A percentile compares a stretch with the other conserved stretches of the same genome.
These are phyloP conservation scores for Plectrocnemia conspersa DNA, from an alignment of 1,140 invertebrate genomes.

Conservation along the genomic window DNA sequence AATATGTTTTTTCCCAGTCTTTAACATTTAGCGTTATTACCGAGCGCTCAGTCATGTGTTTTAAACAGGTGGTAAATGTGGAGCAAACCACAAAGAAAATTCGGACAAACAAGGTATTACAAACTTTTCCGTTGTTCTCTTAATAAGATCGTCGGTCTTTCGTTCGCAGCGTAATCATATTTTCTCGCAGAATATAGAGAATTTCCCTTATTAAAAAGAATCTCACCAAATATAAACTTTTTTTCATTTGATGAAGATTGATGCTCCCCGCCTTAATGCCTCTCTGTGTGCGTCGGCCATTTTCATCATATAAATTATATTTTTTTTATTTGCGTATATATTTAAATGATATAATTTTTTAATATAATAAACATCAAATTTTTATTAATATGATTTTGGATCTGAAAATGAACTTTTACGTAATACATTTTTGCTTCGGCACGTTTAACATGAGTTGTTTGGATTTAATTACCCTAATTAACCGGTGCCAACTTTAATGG, in stretches of 20 bases:
- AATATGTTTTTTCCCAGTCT: not conserved
- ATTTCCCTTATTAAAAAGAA: conserved; percentile 13
- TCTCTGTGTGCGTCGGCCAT: not conserved
- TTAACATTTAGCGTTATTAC: not conserved
- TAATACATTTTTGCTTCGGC: no score
- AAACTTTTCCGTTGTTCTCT: conserved; percentile 6
- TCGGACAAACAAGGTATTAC: conserved; percentile 10
- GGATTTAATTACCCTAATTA: conserved; percentile 31
- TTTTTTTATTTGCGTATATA: no score
- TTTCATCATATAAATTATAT: no score
- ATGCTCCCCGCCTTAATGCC: not conserved
- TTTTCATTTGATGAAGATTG: not conserved
- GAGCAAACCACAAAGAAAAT: conserved; percentile 9
- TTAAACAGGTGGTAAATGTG: conserved; percentile 6
- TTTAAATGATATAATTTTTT: no score
- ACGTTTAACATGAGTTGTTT: conserved; percentile 24
- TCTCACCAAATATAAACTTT: no score
- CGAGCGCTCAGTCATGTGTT: not conserved
- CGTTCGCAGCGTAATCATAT: conserved; percentile 19
- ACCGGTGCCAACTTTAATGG: not conserved
- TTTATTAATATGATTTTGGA: no score
- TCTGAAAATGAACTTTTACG: no score
- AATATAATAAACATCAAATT: no score
- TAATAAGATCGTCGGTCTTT: conserved; percentile 14
- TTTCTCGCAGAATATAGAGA: conserved; percentile 2